These are phyloP conservation scores for Rhombomys opimus DNA, from an alignment of 2,113 vertebrate genomes.

Conservation along the genomic window DNA sequence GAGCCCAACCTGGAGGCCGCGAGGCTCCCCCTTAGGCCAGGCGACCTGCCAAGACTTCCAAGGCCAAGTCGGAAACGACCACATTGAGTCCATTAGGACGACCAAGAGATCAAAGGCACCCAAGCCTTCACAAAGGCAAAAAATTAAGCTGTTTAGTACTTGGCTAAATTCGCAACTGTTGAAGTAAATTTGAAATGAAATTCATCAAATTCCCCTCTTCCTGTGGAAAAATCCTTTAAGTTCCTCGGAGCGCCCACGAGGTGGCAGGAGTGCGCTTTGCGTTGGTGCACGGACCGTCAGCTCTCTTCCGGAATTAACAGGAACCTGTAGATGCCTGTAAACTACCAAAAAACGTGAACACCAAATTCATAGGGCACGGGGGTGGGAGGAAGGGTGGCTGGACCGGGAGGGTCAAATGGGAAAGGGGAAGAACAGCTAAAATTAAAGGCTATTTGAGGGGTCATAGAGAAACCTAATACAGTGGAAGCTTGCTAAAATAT, in stretches of 20 bases:
- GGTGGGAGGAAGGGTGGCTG: not conserved
- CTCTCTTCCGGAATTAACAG: fast-evolving
- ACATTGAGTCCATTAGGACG: conserved; percentile 86
- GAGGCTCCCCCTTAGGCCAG: conserved; percentile 77
- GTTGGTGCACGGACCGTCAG: fast-evolving
- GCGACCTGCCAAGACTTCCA: conserved; percentile 84
- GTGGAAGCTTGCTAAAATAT: not conserved
- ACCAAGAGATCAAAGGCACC: conserved; percentile 85
- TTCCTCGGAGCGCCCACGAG: conserved; percentile 82
- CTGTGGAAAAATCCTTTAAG: conserved; percentile 77
- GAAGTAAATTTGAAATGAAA: conserved; percentile 83
- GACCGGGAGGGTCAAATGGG: not conserved
- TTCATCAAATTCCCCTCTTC: conserved; percentile 81
- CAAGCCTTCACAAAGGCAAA: conserved; percentile 79
- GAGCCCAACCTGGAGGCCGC: conserved; percentile 86
- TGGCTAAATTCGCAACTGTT: conserved; percentile 84
- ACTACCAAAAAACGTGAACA: not conserved
- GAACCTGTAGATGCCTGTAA: not conserved
- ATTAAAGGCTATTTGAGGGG: not conserved
- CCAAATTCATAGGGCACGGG: not conserved
- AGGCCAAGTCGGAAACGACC: conserved; percentile 88
- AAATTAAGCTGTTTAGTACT: conserved; percentile 85
- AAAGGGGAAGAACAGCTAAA: not conserved
- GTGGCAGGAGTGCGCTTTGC: conserved; percentile 83
- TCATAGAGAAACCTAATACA: not conserved